These are phyloP conservation scores for Pecten maximus DNA, from an alignment of 2,888 invertebrate species.

Conservation along the genomic window DNA sequence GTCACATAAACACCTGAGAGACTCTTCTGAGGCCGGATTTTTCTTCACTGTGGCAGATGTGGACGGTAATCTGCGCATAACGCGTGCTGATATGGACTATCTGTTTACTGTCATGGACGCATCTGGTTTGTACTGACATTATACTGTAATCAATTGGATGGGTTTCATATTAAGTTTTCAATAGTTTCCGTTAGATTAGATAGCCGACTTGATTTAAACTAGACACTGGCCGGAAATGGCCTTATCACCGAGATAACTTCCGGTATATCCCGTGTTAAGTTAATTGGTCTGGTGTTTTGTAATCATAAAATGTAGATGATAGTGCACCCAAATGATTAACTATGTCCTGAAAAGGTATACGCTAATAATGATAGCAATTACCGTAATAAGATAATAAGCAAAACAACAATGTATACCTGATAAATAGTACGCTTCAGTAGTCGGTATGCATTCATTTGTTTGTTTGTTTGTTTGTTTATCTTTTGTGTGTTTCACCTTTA, in stretches of 20 bases:
- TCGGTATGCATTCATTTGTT: no score
- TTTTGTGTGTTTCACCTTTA: no score
- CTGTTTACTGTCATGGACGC: neutral
- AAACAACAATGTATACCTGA: no score
- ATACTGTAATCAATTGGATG: neutral
- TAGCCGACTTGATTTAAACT: neutral
- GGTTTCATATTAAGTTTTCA: neutral
- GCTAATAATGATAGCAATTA: no score
- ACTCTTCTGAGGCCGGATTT: neutral
- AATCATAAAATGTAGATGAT: neutral
- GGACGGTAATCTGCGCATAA: neutral
- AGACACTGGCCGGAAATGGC: neutral
- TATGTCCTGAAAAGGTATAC: no score
- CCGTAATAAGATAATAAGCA: no score
- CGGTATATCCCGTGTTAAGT: neutral
- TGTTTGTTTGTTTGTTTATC: no score
- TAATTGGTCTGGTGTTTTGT: neutral
- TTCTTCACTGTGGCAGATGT: neutral
- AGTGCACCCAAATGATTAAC: no score
- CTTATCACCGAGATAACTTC: slow-evolving; percentile 11
- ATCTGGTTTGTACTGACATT: neutral
- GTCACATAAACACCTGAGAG: neutral
- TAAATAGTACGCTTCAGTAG: no score
- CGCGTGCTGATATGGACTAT: neutral
- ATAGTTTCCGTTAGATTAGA: neutral